Conservation (phyloP, 2,797 vertebrate genomes). For the Tokudaia tokunoshimensis region DNA sequence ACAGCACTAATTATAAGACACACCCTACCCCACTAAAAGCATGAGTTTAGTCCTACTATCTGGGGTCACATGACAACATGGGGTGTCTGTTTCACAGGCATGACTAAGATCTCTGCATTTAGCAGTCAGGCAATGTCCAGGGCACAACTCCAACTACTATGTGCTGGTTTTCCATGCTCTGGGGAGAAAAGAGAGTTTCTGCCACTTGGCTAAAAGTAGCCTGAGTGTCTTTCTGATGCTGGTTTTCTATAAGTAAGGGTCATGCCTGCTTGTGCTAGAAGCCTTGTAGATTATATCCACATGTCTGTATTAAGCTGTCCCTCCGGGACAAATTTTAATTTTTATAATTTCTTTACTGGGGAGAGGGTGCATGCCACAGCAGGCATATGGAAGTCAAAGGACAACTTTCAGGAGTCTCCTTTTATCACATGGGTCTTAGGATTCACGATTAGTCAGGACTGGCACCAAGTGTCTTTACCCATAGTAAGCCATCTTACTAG, state of each 20-base stretch:
- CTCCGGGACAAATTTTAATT: not conserved
- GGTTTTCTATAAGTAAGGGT: slow-evolving; percentile 40
- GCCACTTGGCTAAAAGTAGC: slow-evolving; percentile 50
- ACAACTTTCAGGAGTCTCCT: not conserved
- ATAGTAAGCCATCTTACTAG: not conserved
- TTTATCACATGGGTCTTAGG: not conserved
- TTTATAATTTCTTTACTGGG: not conserved
- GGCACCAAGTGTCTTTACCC: not conserved
- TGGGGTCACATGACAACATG: slow-evolving; percentile 56
- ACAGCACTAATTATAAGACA: slow-evolving; percentile 50
- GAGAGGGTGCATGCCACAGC: not conserved
- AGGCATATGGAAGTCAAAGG: not conserved
- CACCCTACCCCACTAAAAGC: slow-evolving; percentile 64
- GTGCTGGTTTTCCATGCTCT: slow-evolving; percentile 64
- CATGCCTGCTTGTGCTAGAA: not conserved
- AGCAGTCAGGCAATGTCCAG: slow-evolving; percentile 65
- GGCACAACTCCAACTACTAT: slow-evolving; percentile 76
- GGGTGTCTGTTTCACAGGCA: slow-evolving; percentile 63
- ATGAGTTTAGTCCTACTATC: slow-evolving; percentile 69
- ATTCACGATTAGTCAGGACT: not conserved
- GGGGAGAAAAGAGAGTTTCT: slow-evolving; percentile 58
- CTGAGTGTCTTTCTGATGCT: slow-evolving; percentile 49
- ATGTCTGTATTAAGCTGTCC: not conserved
- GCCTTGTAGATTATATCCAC: not conserved
- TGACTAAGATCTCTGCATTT: slow-evolving; percentile 80